Evolutionary conservation across 2,797 vertebrate genomes (phyloP).

Genomic region (Chelonia mydas): DNA sequence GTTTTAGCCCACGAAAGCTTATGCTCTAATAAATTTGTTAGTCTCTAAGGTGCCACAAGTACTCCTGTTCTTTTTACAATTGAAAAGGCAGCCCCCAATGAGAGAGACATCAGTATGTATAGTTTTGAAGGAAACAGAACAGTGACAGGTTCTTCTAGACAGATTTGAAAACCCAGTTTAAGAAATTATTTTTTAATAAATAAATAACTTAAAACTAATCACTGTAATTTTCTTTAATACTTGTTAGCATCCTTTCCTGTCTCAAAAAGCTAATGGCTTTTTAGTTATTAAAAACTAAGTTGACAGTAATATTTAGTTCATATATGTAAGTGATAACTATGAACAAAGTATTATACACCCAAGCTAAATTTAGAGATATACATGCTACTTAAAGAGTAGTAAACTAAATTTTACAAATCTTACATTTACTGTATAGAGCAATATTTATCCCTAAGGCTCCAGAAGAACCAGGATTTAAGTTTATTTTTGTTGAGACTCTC

Average conservation of each 20-base stretch:
- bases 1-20: too few species aligned
- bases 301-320: not conserved
- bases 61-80: not conserved
- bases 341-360: not conserved
- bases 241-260: constrained; percentile 13
- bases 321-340: constrained; percentile 22
- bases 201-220: not conserved
- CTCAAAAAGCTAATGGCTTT: constrained; percentile 13
- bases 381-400: not conserved
- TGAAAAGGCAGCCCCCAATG: not conserved
- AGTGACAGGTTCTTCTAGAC: not conserved
- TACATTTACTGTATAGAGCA: not conserved
- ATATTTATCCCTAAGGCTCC: not conserved
- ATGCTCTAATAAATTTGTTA: too few species aligned
- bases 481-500: not conserved
- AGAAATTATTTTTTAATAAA: constrained; percentile 19
- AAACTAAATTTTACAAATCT: constrained; percentile 12
- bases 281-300: constrained; percentile 19
- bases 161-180: not conserved
- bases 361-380: not conserved
- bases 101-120: not conserved
- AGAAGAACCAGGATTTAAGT: not conserved
- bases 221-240: not conserved
- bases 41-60: too few species aligned
- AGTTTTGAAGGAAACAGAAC: not conserved